phyloP scores from a whole-genome alignment of 2,888 invertebrate species.

The Xanthostigma xanthostigma region DNA sequence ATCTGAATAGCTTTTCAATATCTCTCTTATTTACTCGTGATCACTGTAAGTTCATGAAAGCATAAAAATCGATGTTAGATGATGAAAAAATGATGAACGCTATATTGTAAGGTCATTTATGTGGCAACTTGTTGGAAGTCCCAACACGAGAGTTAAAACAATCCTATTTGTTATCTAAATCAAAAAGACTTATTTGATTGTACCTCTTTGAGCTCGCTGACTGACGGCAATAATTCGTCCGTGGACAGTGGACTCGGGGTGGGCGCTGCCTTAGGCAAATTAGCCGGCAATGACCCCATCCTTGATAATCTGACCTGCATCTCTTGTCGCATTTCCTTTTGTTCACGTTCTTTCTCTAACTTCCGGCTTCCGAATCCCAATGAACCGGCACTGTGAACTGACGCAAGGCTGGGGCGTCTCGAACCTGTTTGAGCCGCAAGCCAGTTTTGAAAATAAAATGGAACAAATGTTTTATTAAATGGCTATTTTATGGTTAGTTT shows the following conservation, averaged over 20 bases:
- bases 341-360: conserved; percentile 67
- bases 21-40: no score
- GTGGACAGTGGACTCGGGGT: conserved; percentile 72
- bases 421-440: conserved; percentile 42
- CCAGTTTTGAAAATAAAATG: not conserved
- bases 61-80: no score
- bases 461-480: conserved; percentile 3
- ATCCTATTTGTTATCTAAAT: no score
- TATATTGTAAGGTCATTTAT: no score
- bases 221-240: conserved; percentile 66
- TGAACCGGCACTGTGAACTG: conserved; percentile 70
- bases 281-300: conserved; percentile 31
- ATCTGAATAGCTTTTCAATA: no score
- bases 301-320: conserved; percentile 62
- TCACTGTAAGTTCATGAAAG: no score
- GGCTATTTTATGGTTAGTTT: conserved; percentile 1
- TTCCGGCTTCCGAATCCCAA: conserved; percentile 68
- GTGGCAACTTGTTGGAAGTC: no score
- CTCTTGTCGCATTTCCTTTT: conserved; percentile 62
- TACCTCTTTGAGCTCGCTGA: conserved; percentile 68
- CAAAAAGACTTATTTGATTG: conserved; percentile 14
- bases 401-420: conserved; percentile 74
- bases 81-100: no score
- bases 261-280: conserved; percentile 35
- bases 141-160: no score